phyloP scores from a whole-genome alignment of 2,113 vertebrate genomes.

The Labeo rohita region DNA sequence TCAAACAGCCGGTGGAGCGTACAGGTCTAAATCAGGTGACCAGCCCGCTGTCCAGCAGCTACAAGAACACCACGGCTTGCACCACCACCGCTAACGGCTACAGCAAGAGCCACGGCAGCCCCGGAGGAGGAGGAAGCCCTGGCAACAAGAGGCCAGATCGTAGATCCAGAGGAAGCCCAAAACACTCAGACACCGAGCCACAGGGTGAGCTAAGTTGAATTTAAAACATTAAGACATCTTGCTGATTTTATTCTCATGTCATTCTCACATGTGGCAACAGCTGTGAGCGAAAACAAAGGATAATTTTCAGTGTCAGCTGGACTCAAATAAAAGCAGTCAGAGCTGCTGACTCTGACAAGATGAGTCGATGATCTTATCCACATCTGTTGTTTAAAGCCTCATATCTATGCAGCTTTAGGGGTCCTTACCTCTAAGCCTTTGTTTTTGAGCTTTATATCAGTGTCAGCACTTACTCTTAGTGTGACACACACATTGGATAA shows the following conservation, averaged over 20 bases:
- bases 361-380: conserved; percentile 11
- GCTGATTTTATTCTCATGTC: not conserved
- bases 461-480: conserved; percentile 15
- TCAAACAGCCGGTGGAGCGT: conserved; percentile 83
- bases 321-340: conserved; percentile 6
- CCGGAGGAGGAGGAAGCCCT: conserved; percentile 62
- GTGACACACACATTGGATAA: conserved; percentile 6
- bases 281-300: not conserved
- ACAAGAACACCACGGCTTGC: conserved; percentile 79
- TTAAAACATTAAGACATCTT: not conserved
- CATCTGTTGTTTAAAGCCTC: conserved; percentile 36
- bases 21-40: conserved; percentile 79
- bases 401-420: not conserved
- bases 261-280: not conserved
- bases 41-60: conserved; percentile 81
- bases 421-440: conserved; percentile 1
- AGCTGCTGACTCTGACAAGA: conserved; percentile 33
- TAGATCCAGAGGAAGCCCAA: conserved; percentile 83
- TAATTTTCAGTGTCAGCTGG: conserved; percentile 16
- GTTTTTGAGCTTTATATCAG: conserved; percentile 25
- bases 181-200: conserved; percentile 78
- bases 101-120: conserved; percentile 71
- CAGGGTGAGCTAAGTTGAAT: conserved; percentile 29
- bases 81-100: conserved; percentile 80
- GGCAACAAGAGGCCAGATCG: conserved; percentile 79